Evolutionary conservation across 1,140 invertebrate genomes (phyloP).

Genomic region (Gyrodactylus salaris): DNA sequence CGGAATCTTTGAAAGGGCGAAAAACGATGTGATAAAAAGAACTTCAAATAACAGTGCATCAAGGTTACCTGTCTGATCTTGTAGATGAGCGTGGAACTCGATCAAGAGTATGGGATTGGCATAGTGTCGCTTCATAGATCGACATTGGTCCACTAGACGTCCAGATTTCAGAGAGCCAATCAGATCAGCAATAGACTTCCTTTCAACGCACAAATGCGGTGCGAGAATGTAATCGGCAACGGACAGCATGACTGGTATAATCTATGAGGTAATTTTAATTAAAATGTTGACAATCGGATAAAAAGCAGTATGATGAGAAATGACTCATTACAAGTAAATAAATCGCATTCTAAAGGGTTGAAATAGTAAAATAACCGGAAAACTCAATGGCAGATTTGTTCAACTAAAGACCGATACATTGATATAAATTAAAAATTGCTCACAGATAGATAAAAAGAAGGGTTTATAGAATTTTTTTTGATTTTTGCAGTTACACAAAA

Average conservation of each 20-base stretch:
- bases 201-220: slow-evolving; percentile 56
- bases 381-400: too few relatives aligned
- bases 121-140: slow-evolving; percentile 28
- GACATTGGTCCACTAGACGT: slow-evolving; percentile 64
- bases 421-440: too few relatives aligned
- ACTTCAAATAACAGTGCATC: too few relatives aligned
- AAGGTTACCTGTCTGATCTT: neutral
- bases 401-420: too few relatives aligned
- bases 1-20: slow-evolving; percentile 16
- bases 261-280: neutral
- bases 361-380: too few relatives aligned
- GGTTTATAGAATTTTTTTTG: too few relatives aligned
- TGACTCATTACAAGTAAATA: too few relatives aligned
- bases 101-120: slow-evolving; percentile 51
- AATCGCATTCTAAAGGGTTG: too few relatives aligned
- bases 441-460: too few relatives aligned
- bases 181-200: slow-evolving; percentile 82
- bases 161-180: slow-evolving; percentile 76
- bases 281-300: too few relatives aligned
- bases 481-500: too few relatives aligned
- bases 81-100: slow-evolving; percentile 26
- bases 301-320: too few relatives aligned
- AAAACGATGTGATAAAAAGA: neutral
- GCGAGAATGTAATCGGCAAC: slow-evolving; percentile 76
- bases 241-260: neutral